Evolutionary conservation across 2,113 vertebrate genomes (phyloP).

Genomic region (Lipophrys pholis): DNA sequence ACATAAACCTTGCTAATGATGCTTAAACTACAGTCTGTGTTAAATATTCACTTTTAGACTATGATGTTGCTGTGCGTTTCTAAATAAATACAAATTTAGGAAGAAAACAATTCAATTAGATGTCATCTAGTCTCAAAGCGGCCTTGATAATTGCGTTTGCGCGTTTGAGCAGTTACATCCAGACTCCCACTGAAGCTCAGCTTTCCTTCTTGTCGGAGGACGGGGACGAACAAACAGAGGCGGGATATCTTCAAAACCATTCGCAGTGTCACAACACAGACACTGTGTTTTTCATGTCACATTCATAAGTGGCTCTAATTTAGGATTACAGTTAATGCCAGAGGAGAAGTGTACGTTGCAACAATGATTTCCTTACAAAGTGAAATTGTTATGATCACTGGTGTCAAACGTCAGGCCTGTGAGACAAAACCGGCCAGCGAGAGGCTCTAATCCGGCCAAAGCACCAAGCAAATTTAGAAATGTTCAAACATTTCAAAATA

Average conservation of each 20-base stretch:
- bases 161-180: conserved; percentile 24
- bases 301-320: not conserved
- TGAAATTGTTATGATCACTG: too few relatives aligned
- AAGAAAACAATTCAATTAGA: conserved; percentile 9
- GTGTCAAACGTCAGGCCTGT: too few relatives aligned
- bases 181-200: conserved; percentile 4
- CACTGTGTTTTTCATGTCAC: not conserved
- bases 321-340: too few relatives aligned
- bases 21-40: conserved; percentile 13
- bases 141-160: conserved; percentile 40
- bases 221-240: not conserved
- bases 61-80: conserved; percentile 15
- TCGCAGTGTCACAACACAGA: not conserved
- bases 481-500: too few relatives aligned
- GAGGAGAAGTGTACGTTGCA: too few relatives aligned
- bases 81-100: conserved; percentile 32
- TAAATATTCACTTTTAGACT: conserved; percentile 2
- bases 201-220: conserved; percentile 12
- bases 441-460: too few relatives aligned
- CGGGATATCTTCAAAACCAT: not conserved
- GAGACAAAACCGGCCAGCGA: too few relatives aligned
- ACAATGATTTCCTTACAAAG: too few relatives aligned
- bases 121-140: conserved; percentile 26
- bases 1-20: not conserved
- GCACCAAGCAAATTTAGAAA: too few relatives aligned